Conservation (phyloP, 2,113 vertebrate species). For the Phrynosoma blainvillii region DNA sequence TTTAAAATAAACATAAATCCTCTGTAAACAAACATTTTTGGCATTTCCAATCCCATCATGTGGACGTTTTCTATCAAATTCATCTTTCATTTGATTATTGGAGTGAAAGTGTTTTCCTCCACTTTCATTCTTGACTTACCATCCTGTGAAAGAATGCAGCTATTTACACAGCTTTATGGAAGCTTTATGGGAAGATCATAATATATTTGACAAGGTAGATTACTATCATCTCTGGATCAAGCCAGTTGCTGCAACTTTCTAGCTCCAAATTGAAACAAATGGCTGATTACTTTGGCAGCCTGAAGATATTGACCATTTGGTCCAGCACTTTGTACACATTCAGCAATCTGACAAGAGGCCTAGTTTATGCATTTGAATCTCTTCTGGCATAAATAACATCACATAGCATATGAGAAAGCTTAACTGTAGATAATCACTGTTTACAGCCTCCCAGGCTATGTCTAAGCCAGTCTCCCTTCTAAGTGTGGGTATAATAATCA, state of each 20-base stretch:
- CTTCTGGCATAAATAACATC: slow-evolving; percentile 14
- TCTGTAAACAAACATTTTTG: background rate
- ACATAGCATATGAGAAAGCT: background rate
- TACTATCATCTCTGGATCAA: background rate
- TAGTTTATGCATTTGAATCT: slow-evolving; percentile 15
- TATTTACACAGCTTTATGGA: too few relatives aligned
- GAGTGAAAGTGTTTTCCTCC: background rate
- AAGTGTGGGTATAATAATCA: background rate
- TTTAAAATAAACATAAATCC: too few relatives aligned
- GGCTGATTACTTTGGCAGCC: background rate
- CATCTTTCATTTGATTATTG: background rate
- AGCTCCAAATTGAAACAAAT: slow-evolving; percentile 3
- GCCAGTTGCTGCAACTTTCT: background rate
- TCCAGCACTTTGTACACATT: background rate
- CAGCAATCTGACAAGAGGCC: background rate
- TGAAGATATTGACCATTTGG: background rate
- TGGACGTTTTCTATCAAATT: background rate
- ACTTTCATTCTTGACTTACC: background rate
- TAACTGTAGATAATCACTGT: slow-evolving; percentile 21
- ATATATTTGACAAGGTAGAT: background rate
- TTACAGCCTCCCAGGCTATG: background rate
- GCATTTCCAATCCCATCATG: background rate
- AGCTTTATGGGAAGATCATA: background rate
- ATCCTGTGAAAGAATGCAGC: background rate
- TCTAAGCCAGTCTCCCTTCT: background rate